These are phyloP conservation scores for Caenorhabditis sulstoni DNA, from an alignment of 2,888 invertebrate species.

Conservation along the genomic window DNA sequence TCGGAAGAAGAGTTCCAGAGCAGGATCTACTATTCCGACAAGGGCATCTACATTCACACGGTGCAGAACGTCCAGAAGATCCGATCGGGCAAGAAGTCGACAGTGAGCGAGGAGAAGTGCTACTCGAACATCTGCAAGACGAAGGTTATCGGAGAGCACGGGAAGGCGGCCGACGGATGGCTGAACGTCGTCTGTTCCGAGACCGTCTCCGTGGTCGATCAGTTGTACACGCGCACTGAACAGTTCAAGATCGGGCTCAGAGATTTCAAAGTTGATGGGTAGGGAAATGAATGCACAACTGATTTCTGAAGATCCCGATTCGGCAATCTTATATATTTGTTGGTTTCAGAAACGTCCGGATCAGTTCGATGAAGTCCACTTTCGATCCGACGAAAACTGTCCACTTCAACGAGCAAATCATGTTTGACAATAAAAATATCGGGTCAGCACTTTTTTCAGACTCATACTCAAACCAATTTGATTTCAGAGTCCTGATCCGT, in stretches of 20 bases:
- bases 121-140: slow-evolving; percentile 55
- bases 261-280: slow-evolving; percentile 25
- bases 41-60: slow-evolving; percentile 51
- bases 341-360: slow-evolving; percentile 15
- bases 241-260: slow-evolving; percentile 44
- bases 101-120: slow-evolving; percentile 38
- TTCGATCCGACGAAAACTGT: slow-evolving; percentile 57
- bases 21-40: slow-evolving; percentile 48
- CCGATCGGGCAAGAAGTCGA: slow-evolving; percentile 25
- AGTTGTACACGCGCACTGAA: slow-evolving; percentile 34
- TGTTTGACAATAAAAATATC: slow-evolving; percentile 51
- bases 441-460: slow-evolving; percentile 14
- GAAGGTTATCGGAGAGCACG: slow-evolving; percentile 29
- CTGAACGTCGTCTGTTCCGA: slow-evolving; percentile 45
- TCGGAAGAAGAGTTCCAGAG: slow-evolving; percentile 39
- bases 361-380: slow-evolving; percentile 29
- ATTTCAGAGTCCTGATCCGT: slow-evolving; percentile 24
- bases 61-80: slow-evolving; percentile 47
- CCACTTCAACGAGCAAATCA: slow-evolving; percentile 33
- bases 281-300: not conserved
- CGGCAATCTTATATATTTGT: too few relatives aligned
- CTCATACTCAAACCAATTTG: not conserved
- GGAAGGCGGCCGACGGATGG: slow-evolving; percentile 31
- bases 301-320: too few relatives aligned
- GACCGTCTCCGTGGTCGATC: slow-evolving; percentile 24